Evolutionary conservation across 2,113 vertebrate species (phyloP).

Genomic region (rabbit (Oryctolagus cuniculus)): mOryCun1.1 NC_091434.1:83481001-83481500

Average conservation of each 20-base stretch:
- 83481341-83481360: not conserved
- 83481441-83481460: not conserved
- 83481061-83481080: no score
- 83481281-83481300: not conserved
- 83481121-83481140: no score
- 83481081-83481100: no score
- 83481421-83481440: not conserved
- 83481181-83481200: no score
- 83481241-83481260: not conserved
- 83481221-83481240: not conserved
- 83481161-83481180: no score
- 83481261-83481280: constrained; percentile 10
- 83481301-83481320: not conserved
- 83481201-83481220: not conserved
- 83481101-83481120: no score
- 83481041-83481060: no score
- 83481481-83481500: constrained; percentile 8
- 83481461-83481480: not conserved
- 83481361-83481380: not conserved
- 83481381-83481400: not conserved
- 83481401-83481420: not conserved
- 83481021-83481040: no score
- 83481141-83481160: no score
- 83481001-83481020: no score
- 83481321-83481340: not conserved